These are phyloP conservation scores for Rhopalosiphum nymphaeae DNA, from an alignment of 2,888 invertebrate genomes.

Conservation along the genomic window DNA sequence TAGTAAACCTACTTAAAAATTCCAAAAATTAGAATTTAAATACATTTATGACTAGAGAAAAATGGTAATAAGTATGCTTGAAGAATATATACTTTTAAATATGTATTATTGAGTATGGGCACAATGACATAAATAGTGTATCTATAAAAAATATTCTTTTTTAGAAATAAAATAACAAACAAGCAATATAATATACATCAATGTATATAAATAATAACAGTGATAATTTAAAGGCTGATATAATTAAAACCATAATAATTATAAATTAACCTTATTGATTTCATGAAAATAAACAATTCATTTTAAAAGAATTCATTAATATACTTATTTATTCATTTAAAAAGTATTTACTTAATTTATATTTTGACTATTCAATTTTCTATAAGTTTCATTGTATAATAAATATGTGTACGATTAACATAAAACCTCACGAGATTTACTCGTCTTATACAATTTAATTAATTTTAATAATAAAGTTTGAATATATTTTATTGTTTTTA, in stretches of 20 bases:
- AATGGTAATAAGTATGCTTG: not conserved
- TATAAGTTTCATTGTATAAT: not conserved
- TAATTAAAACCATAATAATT: not conserved
- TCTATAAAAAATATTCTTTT: not conserved
- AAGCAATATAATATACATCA: slow-evolving; percentile 15
- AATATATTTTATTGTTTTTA: not conserved
- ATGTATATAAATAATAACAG: not conserved
- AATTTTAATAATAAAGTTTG: not conserved
- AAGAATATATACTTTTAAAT: not conserved
- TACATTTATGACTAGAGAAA: not conserved
- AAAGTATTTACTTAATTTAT: not conserved
- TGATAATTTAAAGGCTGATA: not conserved
- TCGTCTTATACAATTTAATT: not conserved
- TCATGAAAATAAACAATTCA: not conserved
- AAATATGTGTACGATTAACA: not conserved
- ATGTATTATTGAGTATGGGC: not conserved
- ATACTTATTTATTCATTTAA: not conserved
- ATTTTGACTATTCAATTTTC: not conserved
- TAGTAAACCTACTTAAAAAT: not conserved
- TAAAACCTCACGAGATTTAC: not conserved
- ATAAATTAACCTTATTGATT: not conserved
- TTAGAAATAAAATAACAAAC: not conserved
- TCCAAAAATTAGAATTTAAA: not conserved
- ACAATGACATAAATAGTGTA: too few species aligned
- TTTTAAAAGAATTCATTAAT: not conserved